Evolutionary conservation across 2,113 vertebrate species (phyloP).

Genomic region (Tauraco erythrolophus): DNA sequence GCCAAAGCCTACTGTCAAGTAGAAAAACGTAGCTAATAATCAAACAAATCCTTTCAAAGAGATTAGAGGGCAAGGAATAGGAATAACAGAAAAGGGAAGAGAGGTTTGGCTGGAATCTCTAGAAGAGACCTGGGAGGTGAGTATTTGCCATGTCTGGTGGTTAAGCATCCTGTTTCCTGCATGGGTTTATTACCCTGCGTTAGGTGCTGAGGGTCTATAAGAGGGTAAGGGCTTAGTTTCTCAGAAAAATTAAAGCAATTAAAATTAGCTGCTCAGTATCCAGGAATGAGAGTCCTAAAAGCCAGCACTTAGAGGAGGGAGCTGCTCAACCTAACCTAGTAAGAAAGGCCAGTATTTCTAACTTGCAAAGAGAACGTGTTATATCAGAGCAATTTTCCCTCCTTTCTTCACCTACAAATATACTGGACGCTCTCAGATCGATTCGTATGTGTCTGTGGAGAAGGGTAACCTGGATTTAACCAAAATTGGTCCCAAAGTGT

Average conservation of each 20-base stretch:
- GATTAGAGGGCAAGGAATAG: not conserved
- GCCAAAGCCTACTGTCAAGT: not conserved
- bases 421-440: not conserved
- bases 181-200: not conserved
- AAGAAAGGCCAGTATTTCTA: not conserved
- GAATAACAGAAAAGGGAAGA: not conserved
- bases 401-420: not conserved
- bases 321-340: not conserved
- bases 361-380: not conserved
- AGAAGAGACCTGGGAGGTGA: not conserved
- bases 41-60: not conserved
- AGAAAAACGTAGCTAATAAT: not conserved
- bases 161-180: not conserved
- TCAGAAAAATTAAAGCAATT: conserved; percentile 4
- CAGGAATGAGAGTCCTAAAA: not conserved
- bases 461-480: not conserved
- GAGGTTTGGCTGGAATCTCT: not conserved
- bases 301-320: not conserved
- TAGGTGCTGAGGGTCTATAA: not conserved
- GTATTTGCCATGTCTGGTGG: not conserved
- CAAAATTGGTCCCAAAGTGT: not conserved
- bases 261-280: not conserved
- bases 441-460: not conserved
- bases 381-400: not conserved
- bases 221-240: not conserved